These are phyloP conservation scores for Sycophila texana DNA, from an alignment of 2,888 invertebrate genomes.

Conservation along the genomic window DNA sequence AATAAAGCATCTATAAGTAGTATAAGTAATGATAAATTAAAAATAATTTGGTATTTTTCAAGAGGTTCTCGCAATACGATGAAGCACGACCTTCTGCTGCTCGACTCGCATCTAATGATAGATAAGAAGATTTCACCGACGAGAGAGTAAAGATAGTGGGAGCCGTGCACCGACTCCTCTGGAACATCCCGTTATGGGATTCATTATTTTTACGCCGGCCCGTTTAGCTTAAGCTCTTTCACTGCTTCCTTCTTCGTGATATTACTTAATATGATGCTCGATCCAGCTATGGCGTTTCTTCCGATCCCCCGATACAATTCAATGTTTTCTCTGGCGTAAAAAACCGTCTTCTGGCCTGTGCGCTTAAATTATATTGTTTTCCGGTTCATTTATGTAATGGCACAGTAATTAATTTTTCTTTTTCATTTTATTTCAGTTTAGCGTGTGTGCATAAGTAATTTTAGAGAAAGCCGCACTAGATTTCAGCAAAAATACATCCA, in stretches of 20 bases:
- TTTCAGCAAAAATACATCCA: no score
- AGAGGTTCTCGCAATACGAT: no score
- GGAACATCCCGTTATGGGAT: conserved; percentile 30
- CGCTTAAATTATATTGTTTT: background rate
- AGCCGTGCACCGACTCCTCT: background rate
- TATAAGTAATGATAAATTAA: no score
- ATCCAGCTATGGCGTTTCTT: conserved; percentile 1
- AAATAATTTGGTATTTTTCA: no score
- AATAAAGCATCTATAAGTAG: no score
- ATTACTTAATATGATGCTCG: conserved; percentile 34
- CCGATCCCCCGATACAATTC: conserved; percentile 30
- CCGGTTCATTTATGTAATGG: background rate
- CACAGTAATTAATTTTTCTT: background rate
- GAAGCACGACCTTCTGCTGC: background rate
- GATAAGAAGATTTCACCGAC: conserved; percentile 44
- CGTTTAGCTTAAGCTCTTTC: background rate
- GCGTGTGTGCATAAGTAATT: background rate
- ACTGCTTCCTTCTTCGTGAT: conserved; percentile 27
- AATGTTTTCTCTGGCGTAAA: background rate
- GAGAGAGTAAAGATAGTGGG: conserved; percentile 40
- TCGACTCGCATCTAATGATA: conserved; percentile 18
- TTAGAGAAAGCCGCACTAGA: background rate
- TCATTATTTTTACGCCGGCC: conserved; percentile 28
- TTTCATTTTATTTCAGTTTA: background rate
- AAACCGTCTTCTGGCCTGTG: background rate